Base-by-base conservation (phyloP, 2,113 vertebrate species). In the Sturnira hondurensis region DNA sequence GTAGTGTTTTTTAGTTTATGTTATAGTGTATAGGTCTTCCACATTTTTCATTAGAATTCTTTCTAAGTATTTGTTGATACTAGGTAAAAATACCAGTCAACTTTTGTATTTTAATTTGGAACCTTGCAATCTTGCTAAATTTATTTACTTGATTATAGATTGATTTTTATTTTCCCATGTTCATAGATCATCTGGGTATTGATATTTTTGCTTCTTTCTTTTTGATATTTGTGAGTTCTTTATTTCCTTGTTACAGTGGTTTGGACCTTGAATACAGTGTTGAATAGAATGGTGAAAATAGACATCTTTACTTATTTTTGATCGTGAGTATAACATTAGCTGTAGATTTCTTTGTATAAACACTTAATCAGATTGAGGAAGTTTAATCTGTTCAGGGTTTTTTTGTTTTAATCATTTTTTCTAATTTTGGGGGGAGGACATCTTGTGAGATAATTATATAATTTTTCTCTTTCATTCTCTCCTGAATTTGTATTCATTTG, bases 31-130 rank as follows among this genome's bases (percentile, higher is more conserved):
- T 6, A 68, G 76, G 13, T 68, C n/a, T 84, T 87, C 70, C 33
- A 78, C 2, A 41, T 63, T 43, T 70, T 91, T 77, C 14, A 47
- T 76, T 96, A 61, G 38, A 36, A 41, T 93, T 92, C 41, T 89
- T 76, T 36, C 78, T 95, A 56, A 68, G 73, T 95, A 61, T 86
- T 93, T 86, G 28, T 86, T 83, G 52, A 82, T 84, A 73, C 26
- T 76, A 41, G 67, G 4, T 89, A 61, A 74, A 89, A 80, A 52
- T 12, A 38, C 31, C 19, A 36, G 24, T 67, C 63, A 13, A 28
- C 82, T 73, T 91, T 95, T 91, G 5, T 86, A 43, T 68, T 56
- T 94, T 96, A 78, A 94, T 91, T 91, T 89, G 50, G 56, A 95
- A 65, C 82, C 85, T 89, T 95, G 6, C 11, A 84, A 4, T 96